Conservation (phyloP, 1,140 invertebrate species). For the Drosophila teissieri region DNA sequence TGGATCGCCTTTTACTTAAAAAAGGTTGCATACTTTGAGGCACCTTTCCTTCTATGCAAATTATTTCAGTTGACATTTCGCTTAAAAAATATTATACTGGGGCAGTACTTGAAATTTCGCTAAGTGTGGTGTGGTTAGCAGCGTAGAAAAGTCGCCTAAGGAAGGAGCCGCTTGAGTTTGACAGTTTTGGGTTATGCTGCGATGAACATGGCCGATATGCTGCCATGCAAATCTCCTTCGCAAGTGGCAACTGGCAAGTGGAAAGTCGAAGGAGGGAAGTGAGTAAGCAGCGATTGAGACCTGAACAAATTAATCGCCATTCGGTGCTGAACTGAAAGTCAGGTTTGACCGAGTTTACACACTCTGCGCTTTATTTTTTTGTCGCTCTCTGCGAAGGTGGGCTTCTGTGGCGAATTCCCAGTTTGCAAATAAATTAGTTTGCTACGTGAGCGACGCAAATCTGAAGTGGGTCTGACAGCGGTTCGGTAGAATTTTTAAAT, state of each 20-base stretch:
- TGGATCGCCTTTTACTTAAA: too few relatives aligned
- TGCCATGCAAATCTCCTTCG: constrained; percentile 64
- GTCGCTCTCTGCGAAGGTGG: constrained; percentile 21
- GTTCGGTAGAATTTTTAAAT: constrained; percentile 56
- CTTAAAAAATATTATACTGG: too few relatives aligned
- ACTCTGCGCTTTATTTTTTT: constrained; percentile 5
- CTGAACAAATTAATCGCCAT: constrained; percentile 77
- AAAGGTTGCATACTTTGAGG: not conserved
- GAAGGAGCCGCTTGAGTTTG: constrained; percentile 65
- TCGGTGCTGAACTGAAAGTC: constrained; percentile 28
- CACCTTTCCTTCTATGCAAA: too few relatives aligned
- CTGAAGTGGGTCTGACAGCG: constrained; percentile 78
- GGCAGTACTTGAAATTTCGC: not conserved
- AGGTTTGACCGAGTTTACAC: constrained; percentile 55
- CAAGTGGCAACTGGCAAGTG: constrained; percentile 44
- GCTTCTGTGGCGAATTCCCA: constrained; percentile 60
- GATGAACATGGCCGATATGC: constrained; percentile 71
- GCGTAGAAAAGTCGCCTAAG: constrained; percentile 10
- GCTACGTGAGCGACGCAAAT: constrained; percentile 76
- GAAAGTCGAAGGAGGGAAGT: constrained; percentile 4
- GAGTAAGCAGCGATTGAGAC: constrained; percentile 68
- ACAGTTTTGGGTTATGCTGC: constrained; percentile 79
- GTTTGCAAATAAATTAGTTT: constrained; percentile 80
- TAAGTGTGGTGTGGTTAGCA: not conserved
- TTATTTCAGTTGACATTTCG: too few relatives aligned